A percentile compares a stretch with the other conserved stretches of the same genome.
These are phyloP conservation scores for Seira ritae DNA, from an alignment of 2,888 invertebrate genomes.

Conservation along the genomic window DNA sequence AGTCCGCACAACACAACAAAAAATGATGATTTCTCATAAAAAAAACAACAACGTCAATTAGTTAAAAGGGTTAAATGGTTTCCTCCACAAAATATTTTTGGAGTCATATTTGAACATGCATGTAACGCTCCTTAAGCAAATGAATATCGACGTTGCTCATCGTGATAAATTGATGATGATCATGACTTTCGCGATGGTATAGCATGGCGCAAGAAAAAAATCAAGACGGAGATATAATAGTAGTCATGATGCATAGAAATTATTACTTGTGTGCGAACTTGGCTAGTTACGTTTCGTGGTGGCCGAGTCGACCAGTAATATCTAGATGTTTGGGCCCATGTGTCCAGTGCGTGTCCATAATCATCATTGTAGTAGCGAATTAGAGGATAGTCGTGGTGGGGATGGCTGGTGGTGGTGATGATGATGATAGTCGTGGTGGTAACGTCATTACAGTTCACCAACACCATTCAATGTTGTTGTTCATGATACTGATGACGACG, in stretches of 20 bases:
- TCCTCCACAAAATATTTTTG: background rate
- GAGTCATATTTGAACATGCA: no score
- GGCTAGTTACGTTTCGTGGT: background rate
- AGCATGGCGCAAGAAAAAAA: background rate
- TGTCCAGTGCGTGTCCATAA: conserved; percentile 54
- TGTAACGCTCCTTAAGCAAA: no score
- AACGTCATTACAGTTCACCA: conserved; percentile 17
- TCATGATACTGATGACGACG: conserved; percentile 14
- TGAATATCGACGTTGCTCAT: no score
- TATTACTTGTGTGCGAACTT: background rate
- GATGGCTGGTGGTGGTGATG: background rate
- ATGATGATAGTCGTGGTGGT: background rate
- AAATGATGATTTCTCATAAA: no score
- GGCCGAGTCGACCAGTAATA: background rate
- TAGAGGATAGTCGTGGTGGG: background rate
- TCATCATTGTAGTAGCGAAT: background rate
- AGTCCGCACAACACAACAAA: no score
- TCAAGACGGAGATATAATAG: background rate
- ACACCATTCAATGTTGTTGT: conserved; percentile 1
- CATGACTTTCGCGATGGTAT: background rate
- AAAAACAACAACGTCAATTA: background rate
- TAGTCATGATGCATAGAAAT: no score
- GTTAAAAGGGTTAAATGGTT: background rate
- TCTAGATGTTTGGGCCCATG: conserved; percentile 32
- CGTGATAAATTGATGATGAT: background rate